Base-by-base conservation (phyloP, 2,113 vertebrate genomes). In the Anhinga anhinga region DNA sequence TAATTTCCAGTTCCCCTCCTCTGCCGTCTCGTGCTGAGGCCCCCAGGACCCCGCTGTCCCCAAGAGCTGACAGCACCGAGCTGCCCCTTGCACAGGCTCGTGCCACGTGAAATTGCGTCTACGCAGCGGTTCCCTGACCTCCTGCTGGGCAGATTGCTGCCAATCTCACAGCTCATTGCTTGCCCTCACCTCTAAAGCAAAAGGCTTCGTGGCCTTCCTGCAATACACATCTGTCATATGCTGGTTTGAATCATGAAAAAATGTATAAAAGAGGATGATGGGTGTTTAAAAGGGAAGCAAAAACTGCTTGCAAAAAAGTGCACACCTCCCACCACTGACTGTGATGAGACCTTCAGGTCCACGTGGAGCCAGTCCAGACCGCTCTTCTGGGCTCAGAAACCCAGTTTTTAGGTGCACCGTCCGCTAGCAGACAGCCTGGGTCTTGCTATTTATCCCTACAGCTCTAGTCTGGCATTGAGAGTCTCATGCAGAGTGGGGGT, bases 31-130 rank as follows among this genome's bases (percentile, higher is more conserved):
- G 44, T 42, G 27, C 22, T 2, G 0, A 61, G 59, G 13, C 6
- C 12, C 38, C 20, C 50, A 19, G 38, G 72, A 44, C 49, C 32
- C 5, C 3, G 4, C 25, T 30, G 66, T 3, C 65, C 15, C 22
- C 62, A 34, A 69, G 53, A 86, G 47, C 40, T 22, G 44, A 7
- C 5, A 7, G 67, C 44, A 18, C 23, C 0, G 4, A 45, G 27
- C 47, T 47, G 45, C 34, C 21, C 30, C 47, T 74, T 4, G 7
- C 74, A 42, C 30, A 30, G 40, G 21, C 27, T 52, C 1, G 1
- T 36, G 65, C 34, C 59, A 59, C 0, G 0, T 13, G 61, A 66
- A 79, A 27, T 45, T 5, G 9, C 1, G 2, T 15, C 38, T 18
- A 2, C 4, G 29, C 62, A 17, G 12, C 1, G 2, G 29, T 26